Base-by-base conservation (phyloP, 1,140 invertebrate species). In the Holcopasites calliopsidis region DNA sequence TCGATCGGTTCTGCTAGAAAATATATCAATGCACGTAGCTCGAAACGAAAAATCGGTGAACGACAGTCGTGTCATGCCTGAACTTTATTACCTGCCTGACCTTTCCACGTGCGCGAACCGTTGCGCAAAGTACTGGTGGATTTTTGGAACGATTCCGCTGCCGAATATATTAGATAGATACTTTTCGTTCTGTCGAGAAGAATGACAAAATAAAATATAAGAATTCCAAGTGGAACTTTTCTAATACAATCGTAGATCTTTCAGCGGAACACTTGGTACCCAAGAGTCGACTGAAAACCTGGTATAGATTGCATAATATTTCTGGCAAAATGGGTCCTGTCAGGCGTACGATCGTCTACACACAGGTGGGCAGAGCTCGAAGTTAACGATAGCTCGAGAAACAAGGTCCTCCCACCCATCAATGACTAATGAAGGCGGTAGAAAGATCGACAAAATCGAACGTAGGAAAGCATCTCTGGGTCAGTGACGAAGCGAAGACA, bases 401-500 rank as follows among this genome's bases (percentile, higher is more conserved):
- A 38, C 52, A 60, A 54, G 58, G 55, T 28, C 52, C 31, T 64
- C 38, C 42, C 11, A n/a, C 40, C 23, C 28, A 6, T 44, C 26
- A n/a, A 38, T 81, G 70, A 81, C 64, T 81, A 83, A 83, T 78
- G 80, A 83, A 78, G 40, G 61, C 74, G 38, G 44, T 58, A 47
- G 76, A 70, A 61, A 74, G 69, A 81, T 79, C 26, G 69, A 79
- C n/a, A n/a, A 73, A 71, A 79, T 76, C 70, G 58, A 64, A 57
- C n/a, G 55, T 18, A 76, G 44, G 68, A 72, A 55, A 55, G 31
- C n/a, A 23, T 72, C 77, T 70, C 66, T 47, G 69, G 52, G 33
- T 49, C 71, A 42, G 44, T 86, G 84, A 85, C 80, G 80, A 83
- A 84, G 80, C 77, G 69, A 72, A 80, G 76, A 84, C 64, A 73